These are phyloP conservation scores for Protomyctophum bolini DNA, from an alignment of 2,113 vertebrate genomes.

Conservation along the genomic window DNA sequence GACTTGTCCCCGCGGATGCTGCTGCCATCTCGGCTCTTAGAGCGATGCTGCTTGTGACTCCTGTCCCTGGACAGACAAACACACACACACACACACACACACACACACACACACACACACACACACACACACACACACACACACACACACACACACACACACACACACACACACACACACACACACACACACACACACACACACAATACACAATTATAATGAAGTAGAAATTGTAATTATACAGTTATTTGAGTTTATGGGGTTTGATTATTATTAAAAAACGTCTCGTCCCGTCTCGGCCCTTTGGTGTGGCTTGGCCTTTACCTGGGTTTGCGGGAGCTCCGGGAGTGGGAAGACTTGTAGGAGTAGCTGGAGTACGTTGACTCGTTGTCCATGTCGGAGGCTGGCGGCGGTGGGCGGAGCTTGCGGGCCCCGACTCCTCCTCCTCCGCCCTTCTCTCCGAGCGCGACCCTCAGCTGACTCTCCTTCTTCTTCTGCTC, in stretches of 20 bases:
- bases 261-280: no score
- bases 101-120: no score
- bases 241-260: no score
- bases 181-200: no score
- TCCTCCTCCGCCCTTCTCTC: conserved; percentile 76
- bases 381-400: conserved; percentile 92
- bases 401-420: conserved; percentile 74
- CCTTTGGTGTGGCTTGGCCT: no score
- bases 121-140: no score
- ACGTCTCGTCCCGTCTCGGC: no score
- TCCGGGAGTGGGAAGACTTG: conserved; percentile 90
- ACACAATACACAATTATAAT: no score
- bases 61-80: conserved; percentile 78
- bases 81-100: no score
- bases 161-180: no score
- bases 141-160: no score
- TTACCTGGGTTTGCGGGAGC: conserved; percentile 91
- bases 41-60: conserved; percentile 88
- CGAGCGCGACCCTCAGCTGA: conserved; percentile 74
- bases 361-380: conserved; percentile 94
- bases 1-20: conserved; percentile 92
- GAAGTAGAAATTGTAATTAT: no score
- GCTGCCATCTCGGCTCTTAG: conserved; percentile 85
- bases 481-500: conserved; percentile 70
- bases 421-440: conserved; percentile 78